These are phyloP conservation scores for Scaptomyza hsui DNA, from an alignment of 1,140 invertebrate genomes.

Conservation along the genomic window DNA sequence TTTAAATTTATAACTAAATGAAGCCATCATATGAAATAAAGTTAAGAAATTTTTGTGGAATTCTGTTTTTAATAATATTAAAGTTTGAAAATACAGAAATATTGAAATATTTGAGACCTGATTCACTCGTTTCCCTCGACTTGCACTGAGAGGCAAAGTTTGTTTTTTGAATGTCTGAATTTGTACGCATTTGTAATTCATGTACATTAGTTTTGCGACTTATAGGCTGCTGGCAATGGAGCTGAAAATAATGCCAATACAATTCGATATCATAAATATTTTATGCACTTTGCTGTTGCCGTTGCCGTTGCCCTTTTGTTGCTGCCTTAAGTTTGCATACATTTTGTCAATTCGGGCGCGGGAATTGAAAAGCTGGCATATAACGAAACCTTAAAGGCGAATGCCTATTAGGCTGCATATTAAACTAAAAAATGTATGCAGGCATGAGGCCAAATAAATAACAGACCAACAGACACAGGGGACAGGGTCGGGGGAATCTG, in stretches of 20 bases:
- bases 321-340: constrained; percentile 69
- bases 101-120: not conserved
- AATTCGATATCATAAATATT: constrained; percentile 79
- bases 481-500: constrained; percentile 1
- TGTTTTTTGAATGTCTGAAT: constrained; percentile 33
- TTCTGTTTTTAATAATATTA: not conserved
- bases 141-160: constrained; percentile 19
- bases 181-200: constrained; percentile 45
- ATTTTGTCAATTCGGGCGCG: constrained; percentile 66
- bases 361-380: constrained; percentile 2
- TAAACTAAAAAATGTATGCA: constrained; percentile 52
- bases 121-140: not conserved
- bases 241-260: constrained; percentile 79
- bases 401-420: constrained; percentile 82
- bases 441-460: constrained; percentile 73
- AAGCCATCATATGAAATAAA: not conserved
- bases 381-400: constrained; percentile 17
- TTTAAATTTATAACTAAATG: constrained; percentile 11
- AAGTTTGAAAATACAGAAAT: not conserved
- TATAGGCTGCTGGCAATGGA: constrained; percentile 66
- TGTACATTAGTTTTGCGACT: constrained; percentile 25
- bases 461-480: constrained; percentile 44
- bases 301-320: constrained; percentile 32
- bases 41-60: not conserved
- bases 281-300: constrained; percentile 56